Base-by-base conservation (phyloP, 2,888 invertebrate species). In the Lymantria dispar region DNA sequence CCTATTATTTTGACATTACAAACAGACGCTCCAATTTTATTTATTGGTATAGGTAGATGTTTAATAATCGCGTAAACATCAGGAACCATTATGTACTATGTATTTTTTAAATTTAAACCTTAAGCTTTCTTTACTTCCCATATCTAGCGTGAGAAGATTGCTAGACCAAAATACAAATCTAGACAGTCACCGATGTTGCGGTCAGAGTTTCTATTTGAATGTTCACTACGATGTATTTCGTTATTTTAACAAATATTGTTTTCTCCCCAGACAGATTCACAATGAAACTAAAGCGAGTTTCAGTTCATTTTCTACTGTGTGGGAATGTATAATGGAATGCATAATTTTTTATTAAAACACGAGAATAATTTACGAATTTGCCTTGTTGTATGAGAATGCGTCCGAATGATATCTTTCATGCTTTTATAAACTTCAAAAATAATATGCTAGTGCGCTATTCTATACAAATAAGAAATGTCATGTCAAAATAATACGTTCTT, bases 181-280 rank as follows among this genome's bases (percentile, higher is more conserved):
- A 42, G 49, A 29, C 41, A 45, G 45, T 50, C 29, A 38, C 9
- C n/a, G 44, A 2, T 29, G 30, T 54, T 44, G 48, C 43, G 45
- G 52, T 57, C 33, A 55, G 40, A 47, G 48, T 55, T 58, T 50
- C 48, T 53, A 52, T 51, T 54, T 48, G 54, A 63, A 62, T 52
- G 56, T 54, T 52, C 2, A 50, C 50, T 51, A 14, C 44, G 48
- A 50, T 53, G 51, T 47, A 33, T 33, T 33, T 45, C 10, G 38
- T 43, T 62, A 55, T 53, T 53, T 59, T 44, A 43, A 47, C 56
- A 52, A 55, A 53, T 54, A 55, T 52, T 33, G 54, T 22, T 22
- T 22, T 22, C 53, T 56, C 56, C 53, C 52, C 39, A 54, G 52
- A 58, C 51, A 48, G 45, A 49, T 43, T 47, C 50, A 46, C 53